A percentile compares a stretch with the other conserved stretches of the same genome.
These are phyloP conservation scores for Protomyctophum bolini DNA, from an alignment of 2,113 vertebrate genomes.

Conservation along the genomic window DNA sequence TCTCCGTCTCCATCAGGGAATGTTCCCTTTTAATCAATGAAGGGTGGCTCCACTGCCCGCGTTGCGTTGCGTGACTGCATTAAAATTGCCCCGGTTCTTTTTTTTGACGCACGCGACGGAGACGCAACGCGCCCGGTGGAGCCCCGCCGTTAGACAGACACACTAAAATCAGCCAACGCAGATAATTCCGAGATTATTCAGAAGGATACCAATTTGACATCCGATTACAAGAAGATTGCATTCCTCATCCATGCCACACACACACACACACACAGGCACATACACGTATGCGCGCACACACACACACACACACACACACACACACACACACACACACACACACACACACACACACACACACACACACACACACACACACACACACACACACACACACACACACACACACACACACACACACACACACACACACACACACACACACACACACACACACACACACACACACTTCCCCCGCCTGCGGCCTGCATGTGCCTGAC, in stretches of 20 bases:
- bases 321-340: background rate
- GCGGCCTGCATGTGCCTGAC: slow-evolving; percentile 37
- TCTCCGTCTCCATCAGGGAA: too few relatives aligned
- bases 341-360: background rate
- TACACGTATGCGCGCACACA: background rate
- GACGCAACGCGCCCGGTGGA: too few relatives aligned
- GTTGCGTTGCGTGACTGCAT: too few relatives aligned
- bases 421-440: background rate
- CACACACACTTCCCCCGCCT: background rate
- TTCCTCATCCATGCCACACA: background rate
- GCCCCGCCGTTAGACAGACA: too few relatives aligned
- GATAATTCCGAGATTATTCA: too few relatives aligned
- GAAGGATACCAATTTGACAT: too few relatives aligned
- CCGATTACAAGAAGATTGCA: too few relatives aligned
- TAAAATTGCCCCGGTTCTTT: too few relatives aligned
- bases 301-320: background rate
- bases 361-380: background rate
- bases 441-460: slow-evolving; percentile 1
- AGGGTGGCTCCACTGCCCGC: too few relatives aligned
- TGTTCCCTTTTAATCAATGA: too few relatives aligned
- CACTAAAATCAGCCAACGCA: background rate
- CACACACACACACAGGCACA: slow-evolving; percentile 4
- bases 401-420: background rate
- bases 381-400: background rate
- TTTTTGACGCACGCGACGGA: too few relatives aligned